Evolutionary conservation across 2,888 invertebrate genomes (phyloP).

Genomic region (Orthonychiurus folsomi): DNA sequence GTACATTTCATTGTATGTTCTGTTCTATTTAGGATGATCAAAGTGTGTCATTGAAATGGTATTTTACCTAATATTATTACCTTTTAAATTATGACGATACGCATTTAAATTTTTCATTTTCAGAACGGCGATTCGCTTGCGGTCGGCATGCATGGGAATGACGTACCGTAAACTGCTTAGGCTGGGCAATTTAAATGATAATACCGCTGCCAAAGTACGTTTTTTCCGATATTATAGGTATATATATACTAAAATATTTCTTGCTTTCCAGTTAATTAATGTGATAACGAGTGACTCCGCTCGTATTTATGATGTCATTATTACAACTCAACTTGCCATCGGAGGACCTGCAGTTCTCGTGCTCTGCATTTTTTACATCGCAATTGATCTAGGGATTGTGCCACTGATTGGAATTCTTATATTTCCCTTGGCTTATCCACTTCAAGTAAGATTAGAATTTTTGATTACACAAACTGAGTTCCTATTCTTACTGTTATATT

Average conservation of each 20-base stretch:
- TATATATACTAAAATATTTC: not conserved
- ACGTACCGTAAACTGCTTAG: slow-evolving; percentile 46
- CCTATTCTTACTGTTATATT: not conserved
- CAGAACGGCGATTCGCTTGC: slow-evolving; percentile 44
- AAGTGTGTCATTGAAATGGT: no score
- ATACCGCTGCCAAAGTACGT: slow-evolving; percentile 46
- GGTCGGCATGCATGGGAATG: slow-evolving; percentile 44
- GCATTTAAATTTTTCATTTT: not conserved
- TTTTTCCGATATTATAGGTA: no score
- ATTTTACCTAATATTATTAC: no score
- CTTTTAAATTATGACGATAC: slow-evolving; percentile 1
- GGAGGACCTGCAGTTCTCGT: slow-evolving; percentile 50
- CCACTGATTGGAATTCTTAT: slow-evolving; percentile 49
- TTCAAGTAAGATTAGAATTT: slow-evolving; percentile 47
- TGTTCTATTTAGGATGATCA: no score
- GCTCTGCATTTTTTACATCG: slow-evolving; percentile 48
- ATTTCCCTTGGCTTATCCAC: slow-evolving; percentile 49
- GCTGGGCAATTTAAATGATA: slow-evolving; percentile 44
- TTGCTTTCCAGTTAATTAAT: slow-evolving; percentile 48
- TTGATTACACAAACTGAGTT: slow-evolving; percentile 8
- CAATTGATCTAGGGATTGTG: slow-evolving; percentile 49
- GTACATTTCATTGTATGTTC: no score
- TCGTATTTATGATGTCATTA: slow-evolving; percentile 50
- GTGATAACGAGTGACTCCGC: slow-evolving; percentile 52
- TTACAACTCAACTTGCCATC: slow-evolving; percentile 49